A percentile compares a stretch with the other conserved stretches of the same genome.
phyloP scores from a whole-genome alignment of 1,140 invertebrate genomes.

The Onthophagus taurus region DNA sequence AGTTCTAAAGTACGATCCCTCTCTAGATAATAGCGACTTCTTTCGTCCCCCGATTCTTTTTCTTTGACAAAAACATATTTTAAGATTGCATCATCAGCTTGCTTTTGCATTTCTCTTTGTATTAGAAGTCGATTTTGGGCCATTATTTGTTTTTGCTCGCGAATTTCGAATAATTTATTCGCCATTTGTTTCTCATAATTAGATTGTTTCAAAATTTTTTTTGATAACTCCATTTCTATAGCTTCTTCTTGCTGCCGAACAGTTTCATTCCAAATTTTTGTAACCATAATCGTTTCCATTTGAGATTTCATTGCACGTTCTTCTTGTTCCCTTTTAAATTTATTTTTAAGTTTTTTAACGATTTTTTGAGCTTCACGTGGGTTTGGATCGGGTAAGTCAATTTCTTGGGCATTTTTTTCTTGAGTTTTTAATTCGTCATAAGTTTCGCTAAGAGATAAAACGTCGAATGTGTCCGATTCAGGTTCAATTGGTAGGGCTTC shows the following conservation, averaged over 20 bases:
- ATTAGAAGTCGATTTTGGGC: slow-evolving; percentile 41
- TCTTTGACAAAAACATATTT: slow-evolving; percentile 38
- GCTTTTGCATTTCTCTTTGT: slow-evolving; percentile 39
- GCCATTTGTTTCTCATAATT: slow-evolving; percentile 53
- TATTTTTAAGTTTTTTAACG: slow-evolving; percentile 29
- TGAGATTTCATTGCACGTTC: slow-evolving; percentile 23
- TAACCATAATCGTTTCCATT: slow-evolving; percentile 33
- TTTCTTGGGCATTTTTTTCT: slow-evolving; percentile 14
- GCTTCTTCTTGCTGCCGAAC: slow-evolving; percentile 38
- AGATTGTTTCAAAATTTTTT: slow-evolving; percentile 47
- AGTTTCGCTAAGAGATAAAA: slow-evolving; percentile 1
- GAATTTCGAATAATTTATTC: slow-evolving; percentile 47
- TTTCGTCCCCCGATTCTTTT: slow-evolving; percentile 38
- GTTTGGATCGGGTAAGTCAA: slow-evolving; percentile 17
- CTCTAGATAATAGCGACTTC: slow-evolving; percentile 41
- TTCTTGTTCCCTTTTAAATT: slow-evolving; percentile 19
- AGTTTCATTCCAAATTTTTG: slow-evolving; percentile 35
- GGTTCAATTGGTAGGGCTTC: background rate
- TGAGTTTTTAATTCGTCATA: slow-evolving; percentile 22
- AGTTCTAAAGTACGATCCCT: slow-evolving; percentile 41
- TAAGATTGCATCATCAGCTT: slow-evolving; percentile 40
- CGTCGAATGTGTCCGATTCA: background rate
- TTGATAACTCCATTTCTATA: slow-evolving; percentile 41
- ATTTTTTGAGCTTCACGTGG: slow-evolving; percentile 21
- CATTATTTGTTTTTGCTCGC: slow-evolving; percentile 44